Evolutionary conservation across 2,888 invertebrate species (phyloP).

Genomic region (Silvanus unidentatus): DNA sequence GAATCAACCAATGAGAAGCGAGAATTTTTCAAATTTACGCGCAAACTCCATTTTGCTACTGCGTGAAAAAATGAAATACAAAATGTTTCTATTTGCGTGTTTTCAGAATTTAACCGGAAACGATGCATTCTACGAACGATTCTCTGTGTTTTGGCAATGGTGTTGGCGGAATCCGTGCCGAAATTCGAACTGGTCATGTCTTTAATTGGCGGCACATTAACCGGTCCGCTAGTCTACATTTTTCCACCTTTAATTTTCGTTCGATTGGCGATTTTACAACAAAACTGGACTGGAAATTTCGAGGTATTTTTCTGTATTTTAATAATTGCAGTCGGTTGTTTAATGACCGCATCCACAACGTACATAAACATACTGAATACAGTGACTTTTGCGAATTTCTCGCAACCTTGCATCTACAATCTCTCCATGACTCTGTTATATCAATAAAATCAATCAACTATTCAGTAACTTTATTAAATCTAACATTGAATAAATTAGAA

Average conservation of each 20-base stretch:
- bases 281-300: conserved; percentile 13
- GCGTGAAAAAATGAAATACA: too few relatives aligned
- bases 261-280: conserved; percentile 55
- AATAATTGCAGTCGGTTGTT: conserved; percentile 57
- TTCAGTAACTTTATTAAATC: too few relatives aligned
- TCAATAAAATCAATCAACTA: conserved; percentile 15
- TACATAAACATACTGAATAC: conserved; percentile 65
- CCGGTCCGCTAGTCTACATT: conserved; percentile 77
- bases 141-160: conserved; percentile 63
- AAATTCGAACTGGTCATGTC: conserved; percentile 83
- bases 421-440: conserved; percentile 35
- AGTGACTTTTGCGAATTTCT: conserved; percentile 58
- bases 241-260: conserved; percentile 78
- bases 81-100: too few relatives aligned
- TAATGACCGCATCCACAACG: conserved; percentile 62
- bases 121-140: conserved; percentile 66
- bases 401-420: conserved; percentile 69
- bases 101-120: conserved; percentile 68
- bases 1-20: too few relatives aligned
- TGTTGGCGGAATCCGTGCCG: conserved; percentile 77
- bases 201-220: conserved; percentile 76
- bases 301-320: conserved; percentile 43
- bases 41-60: too few relatives aligned
- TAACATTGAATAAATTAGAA: conserved; percentile 1
- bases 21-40: too few relatives aligned